Conservation (phyloP, 2,113 vertebrate genomes). For the Lucifuga dentata region DNA sequence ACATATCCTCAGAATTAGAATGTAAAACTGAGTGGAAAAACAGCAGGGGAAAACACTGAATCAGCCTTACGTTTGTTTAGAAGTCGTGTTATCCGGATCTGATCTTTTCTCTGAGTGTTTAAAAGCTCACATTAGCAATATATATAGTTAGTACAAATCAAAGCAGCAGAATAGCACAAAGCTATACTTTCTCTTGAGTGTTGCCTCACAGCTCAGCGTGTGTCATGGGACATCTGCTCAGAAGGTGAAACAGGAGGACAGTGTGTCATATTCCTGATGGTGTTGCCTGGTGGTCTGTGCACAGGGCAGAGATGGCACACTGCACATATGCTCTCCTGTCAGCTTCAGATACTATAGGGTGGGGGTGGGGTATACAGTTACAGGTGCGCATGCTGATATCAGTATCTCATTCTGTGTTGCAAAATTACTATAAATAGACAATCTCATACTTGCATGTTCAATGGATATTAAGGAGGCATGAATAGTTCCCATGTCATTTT, state of each 20-base stretch:
- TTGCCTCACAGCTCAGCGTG: constrained; percentile 25
- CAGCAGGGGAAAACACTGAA: constrained; percentile 25
- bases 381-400: constrained; percentile 54
- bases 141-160: background rate
- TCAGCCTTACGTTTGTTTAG: background rate
- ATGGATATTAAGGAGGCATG: constrained; percentile 33
- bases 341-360: constrained; percentile 56
- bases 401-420: constrained; percentile 17
- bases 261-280: constrained; percentile 32
- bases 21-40: constrained; percentile 12
- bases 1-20: constrained; percentile 16
- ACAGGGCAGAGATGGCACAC: constrained; percentile 35
- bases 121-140: background rate
- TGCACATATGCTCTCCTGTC: constrained; percentile 43
- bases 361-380: constrained; percentile 26
- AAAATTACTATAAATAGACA: constrained; percentile 50
- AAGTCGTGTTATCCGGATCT: background rate
- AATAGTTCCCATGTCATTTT: constrained; percentile 26
- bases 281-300: constrained; percentile 33
- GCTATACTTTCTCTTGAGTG: constrained; percentile 21
- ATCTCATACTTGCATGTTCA: constrained; percentile 34
- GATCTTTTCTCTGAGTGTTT: background rate
- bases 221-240: constrained; percentile 43
- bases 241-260: constrained; percentile 52
- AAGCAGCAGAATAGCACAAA: background rate